These are phyloP conservation scores for Pollimyrus isidori DNA, from an alignment of 2,113 vertebrate genomes.

Conservation along the genomic window DNA sequence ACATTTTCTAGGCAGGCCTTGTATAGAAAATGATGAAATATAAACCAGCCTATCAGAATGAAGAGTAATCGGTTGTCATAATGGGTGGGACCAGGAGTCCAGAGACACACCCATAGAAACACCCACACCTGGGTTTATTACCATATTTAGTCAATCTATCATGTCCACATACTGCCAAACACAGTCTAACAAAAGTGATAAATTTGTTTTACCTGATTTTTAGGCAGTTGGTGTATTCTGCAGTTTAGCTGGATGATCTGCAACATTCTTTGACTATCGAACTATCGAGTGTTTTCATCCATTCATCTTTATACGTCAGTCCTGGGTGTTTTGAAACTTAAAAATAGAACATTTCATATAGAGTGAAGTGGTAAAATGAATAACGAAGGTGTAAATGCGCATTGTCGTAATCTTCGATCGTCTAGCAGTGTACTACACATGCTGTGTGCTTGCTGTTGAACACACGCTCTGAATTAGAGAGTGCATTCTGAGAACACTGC, in stretches of 20 bases:
- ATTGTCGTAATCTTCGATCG: neutral
- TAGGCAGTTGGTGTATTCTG: neutral
- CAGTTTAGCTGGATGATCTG: neutral
- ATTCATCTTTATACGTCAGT: neutral
- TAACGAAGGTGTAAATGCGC: neutral
- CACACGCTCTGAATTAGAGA: neutral
- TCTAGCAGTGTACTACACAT: neutral
- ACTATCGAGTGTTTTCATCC: neutral
- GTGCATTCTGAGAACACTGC: neutral
- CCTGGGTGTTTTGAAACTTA: neutral
- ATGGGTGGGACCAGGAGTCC: neutral
- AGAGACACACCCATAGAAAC: neutral
- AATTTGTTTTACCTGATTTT: neutral
- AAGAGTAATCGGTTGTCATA: neutral
- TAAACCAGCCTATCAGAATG: neutral
- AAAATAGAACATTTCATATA: neutral
- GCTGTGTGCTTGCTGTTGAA: neutral
- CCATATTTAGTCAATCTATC: neutral
- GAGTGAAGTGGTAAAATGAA: neutral
- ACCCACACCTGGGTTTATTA: neutral
- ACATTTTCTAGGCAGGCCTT: neutral
- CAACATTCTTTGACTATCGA: neutral
- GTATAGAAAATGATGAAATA: neutral
- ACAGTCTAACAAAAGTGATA: neutral
- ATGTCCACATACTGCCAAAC: neutral